phyloP scores from a whole-genome alignment of 2,888 invertebrate genomes.

The Neuroscelio doddi region DNA sequence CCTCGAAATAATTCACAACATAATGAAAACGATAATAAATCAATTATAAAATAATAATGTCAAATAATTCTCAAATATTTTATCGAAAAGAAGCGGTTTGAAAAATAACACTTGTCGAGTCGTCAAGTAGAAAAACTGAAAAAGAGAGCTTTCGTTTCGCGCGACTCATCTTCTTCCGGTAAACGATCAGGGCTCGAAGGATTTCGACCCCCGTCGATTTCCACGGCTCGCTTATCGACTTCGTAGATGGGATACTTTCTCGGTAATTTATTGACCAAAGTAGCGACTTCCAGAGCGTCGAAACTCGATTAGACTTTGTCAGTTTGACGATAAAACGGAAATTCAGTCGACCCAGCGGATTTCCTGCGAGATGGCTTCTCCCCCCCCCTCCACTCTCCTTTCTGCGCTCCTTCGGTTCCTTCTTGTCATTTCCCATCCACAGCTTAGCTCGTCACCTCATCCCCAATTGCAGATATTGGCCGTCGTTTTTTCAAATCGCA shows the following conservation, averaged over 20 bases:
- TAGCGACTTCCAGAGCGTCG: conserved; percentile 49
- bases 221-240: conserved; percentile 47
- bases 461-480: conserved; percentile 41
- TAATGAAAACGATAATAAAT: too few species aligned
- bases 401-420: too few species aligned
- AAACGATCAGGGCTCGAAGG: conserved; percentile 35
- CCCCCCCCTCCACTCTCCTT: conserved; percentile 9
- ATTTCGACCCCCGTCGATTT: conserved; percentile 46
- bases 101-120: conserved; percentile 14
- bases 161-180: conserved; percentile 27
- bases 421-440: conserved; percentile 36
- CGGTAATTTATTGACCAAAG: conserved; percentile 56
- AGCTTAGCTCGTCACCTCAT: conserved; percentile 36
- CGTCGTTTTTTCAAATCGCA: conserved; percentile 43
- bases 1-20: too few species aligned
- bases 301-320: conserved; percentile 60
- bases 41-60: too few species aligned
- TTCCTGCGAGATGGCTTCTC: conserved; percentile 50
- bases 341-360: conserved; percentile 55
- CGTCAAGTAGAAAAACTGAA: conserved; percentile 16
- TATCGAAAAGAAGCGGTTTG: too few species aligned
- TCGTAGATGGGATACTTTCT: conserved; percentile 52
- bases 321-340: conserved; percentile 57
- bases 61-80: too few species aligned
- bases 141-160: conserved; percentile 29